Conservation (phyloP, 2,113 vertebrate genomes). For the Sardina pilchardus region DNA sequence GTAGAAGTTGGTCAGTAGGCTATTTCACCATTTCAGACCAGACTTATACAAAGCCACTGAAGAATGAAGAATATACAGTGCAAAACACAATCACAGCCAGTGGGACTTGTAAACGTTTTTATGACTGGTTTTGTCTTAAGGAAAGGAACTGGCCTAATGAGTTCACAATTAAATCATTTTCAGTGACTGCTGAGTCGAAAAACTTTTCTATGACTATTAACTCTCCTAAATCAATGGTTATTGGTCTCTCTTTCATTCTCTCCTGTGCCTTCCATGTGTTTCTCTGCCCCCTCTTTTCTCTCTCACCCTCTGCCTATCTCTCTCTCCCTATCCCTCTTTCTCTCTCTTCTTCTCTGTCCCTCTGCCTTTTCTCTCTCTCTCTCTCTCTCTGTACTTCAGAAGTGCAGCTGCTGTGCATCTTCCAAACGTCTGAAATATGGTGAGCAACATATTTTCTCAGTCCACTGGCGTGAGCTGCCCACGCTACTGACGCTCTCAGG, state of each 20-base stretch:
- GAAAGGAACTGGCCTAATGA: neutral
- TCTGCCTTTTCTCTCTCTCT: conserved; percentile 37
- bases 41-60: too few species aligned
- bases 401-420: conserved; percentile 67
- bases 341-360: conserved; percentile 17
- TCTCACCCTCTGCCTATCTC: conserved; percentile 25
- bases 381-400: conserved; percentile 37
- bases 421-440: conserved; percentile 49
- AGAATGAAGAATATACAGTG: neutral
- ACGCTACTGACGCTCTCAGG: neutral
- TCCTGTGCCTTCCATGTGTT: neutral
- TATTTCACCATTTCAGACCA: too few species aligned
- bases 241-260: neutral
- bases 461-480: conserved; percentile 29
- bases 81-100: neutral
- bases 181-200: neutral
- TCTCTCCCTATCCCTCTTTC: conserved; percentile 28
- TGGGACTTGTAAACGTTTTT: neutral
- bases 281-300: conserved; percentile 4
- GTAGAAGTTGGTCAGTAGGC: too few species aligned
- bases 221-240: neutral
- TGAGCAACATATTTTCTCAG: conserved; percentile 66
- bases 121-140: neutral
- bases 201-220: neutral
- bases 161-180: neutral